Conservation (phyloP, 2,113 vertebrate genomes). For the Sula dactylatra region DNA sequence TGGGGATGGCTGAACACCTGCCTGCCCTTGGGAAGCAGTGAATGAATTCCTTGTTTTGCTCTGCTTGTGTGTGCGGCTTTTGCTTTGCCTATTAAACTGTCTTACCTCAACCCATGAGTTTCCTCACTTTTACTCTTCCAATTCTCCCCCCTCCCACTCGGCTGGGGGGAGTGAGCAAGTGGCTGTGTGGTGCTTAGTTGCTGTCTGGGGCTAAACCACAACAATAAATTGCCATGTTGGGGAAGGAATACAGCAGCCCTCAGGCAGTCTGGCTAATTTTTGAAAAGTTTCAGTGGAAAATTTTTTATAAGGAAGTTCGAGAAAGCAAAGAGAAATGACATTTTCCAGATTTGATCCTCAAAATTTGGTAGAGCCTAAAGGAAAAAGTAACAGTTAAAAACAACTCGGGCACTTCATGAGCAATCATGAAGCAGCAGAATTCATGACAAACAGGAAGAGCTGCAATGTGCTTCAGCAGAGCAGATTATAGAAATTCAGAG, state of each 20-base stretch:
- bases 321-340: background rate
- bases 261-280: background rate
- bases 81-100: no score
- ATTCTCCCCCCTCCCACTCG: no score
- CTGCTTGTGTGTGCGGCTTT: no score
- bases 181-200: no score
- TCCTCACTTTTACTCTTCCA: no score
- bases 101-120: no score
- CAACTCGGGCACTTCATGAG: background rate
- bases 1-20: no score
- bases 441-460: constrained; percentile 15
- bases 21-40: no score
- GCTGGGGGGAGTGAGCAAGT: no score
- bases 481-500: constrained; percentile 30
- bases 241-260: background rate
- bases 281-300: background rate
- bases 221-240: background rate
- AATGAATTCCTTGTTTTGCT: no score
- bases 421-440: constrained; percentile 21
- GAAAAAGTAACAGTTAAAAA: background rate
- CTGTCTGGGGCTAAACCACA: no score
- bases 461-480: background rate
- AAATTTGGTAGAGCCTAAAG: background rate
- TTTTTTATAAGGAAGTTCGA: background rate
- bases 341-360: background rate